A percentile compares a stretch with the other conserved stretches of the same genome.
Evolutionary conservation across 1,140 invertebrate species (phyloP).

Genomic region (Leptinotarsa defecta): DNA sequence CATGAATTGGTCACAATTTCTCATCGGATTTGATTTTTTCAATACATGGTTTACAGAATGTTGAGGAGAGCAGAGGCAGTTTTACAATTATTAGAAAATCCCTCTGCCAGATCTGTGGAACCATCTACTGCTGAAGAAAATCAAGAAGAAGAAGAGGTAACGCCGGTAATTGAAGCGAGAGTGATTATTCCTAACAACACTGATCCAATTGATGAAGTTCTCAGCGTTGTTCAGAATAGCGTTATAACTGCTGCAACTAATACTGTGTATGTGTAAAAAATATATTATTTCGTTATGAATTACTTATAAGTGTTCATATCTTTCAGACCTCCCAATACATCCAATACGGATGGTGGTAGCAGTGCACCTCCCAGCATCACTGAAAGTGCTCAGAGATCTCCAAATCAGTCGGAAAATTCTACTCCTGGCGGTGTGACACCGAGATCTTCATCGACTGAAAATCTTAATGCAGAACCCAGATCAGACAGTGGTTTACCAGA

Average conservation of each 20-base stretch:
- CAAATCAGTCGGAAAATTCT: conserved; percentile 36
- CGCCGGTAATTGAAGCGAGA: conserved; percentile 55
- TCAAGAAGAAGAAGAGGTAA: conserved; percentile 52
- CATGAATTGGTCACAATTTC: too few relatives aligned
- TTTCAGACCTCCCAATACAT: conserved; percentile 6
- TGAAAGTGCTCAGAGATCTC: conserved; percentile 27
- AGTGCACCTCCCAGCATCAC: conserved; percentile 5
- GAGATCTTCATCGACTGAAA: conserved; percentile 34
- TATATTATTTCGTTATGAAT: not conserved
- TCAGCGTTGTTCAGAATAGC: conserved; percentile 47
- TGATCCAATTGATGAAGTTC: conserved; percentile 46
- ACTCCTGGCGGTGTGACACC: conserved; percentile 45
- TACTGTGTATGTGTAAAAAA: conserved; percentile 41
- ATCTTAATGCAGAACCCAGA: conserved; percentile 31
- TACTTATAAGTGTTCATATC: not conserved
- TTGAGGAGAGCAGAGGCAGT: conserved; percentile 49
- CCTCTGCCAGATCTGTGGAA: conserved; percentile 29
- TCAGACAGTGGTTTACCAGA: conserved; percentile 22
- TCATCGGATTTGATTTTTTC: not conserved
- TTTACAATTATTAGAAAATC: conserved; percentile 51
- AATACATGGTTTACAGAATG: conserved; percentile 45
- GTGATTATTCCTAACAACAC: conserved; percentile 50
- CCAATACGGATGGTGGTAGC: conserved; percentile 1
- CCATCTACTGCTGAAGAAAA: conserved; percentile 44
- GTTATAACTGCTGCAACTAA: conserved; percentile 39